Base-by-base conservation (phyloP, 2,113 vertebrate species). In the Merops nubicus region DNA sequence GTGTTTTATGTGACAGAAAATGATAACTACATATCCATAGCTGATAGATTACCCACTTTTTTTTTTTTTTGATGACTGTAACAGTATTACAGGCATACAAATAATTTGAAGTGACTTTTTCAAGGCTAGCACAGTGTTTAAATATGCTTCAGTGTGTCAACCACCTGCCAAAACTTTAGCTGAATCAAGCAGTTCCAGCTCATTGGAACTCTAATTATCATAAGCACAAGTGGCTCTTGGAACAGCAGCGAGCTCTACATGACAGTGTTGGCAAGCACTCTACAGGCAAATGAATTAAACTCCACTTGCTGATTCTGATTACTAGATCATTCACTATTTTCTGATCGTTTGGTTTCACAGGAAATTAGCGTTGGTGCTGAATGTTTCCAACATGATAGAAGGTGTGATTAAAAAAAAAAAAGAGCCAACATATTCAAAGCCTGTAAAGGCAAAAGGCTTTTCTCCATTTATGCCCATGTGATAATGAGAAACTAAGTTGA, bases 101-200 rank as follows among this genome's bases (percentile, higher is more conserved):
- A 93, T 85, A 88, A 91, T 85, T 51, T 77, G 54, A 86, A 95
- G 72, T 40, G 11, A 93, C 84, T 93, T 97, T 89, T 95, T 91
- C 93, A 97, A 96, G 95, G 88, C 96, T 85, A 96, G 85, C 93
- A 75, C 26, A 76, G 63, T 67, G 47, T 85, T 96, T 93, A 88
- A 91, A 91, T 94, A 60, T 38, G 89, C 93, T 91, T 85, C 89
- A 91, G 77, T 31, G 67, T 94, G 65, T 95, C 96, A 94, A 47
- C 93, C 95, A 96, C 97, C 97, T 97, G 97, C 97, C 97, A 97
- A 96, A 96, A 91, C 92, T 95, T 96, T 42, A 93, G 97, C 97
- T 96, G 96, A 97, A 97, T 97, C 94, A 79, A 95, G 96, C 95
- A 94, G 96, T 97, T 97, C 96, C 97, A 98, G 96, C 92, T 87